These are phyloP conservation scores for Drosophila azteca DNA, from an alignment of 1,140 invertebrate genomes.

Conservation along the genomic window DNA sequence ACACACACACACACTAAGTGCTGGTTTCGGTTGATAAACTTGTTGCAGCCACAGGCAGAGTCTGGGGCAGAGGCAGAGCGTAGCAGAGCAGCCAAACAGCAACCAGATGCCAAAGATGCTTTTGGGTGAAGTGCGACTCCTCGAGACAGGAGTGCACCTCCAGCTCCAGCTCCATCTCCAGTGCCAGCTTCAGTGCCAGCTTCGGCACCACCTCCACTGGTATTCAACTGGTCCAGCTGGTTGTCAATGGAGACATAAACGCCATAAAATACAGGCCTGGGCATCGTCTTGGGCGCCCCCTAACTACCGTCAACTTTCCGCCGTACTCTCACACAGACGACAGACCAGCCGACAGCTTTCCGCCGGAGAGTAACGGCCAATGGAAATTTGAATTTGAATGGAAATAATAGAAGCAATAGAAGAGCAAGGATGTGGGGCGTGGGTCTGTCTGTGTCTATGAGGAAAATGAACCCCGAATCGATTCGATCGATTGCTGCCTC, in stretches of 20 bases:
- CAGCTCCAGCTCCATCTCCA: conserved; percentile 9
- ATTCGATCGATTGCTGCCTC: no score
- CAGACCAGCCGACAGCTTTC: no score
- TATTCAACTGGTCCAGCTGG: conserved; percentile 39
- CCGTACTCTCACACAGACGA: no score
- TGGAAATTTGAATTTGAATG: no score
- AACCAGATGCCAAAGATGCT: conserved; percentile 49
- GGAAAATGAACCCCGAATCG: no score
- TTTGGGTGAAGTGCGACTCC: conserved; percentile 36
- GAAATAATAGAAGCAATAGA: no score
- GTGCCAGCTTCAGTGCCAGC: conserved; percentile 7
- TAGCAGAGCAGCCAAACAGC: conserved; percentile 3
- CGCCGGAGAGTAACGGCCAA: no score
- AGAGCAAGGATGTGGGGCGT: no score
- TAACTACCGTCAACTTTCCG: no score
- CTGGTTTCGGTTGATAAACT: conserved; percentile 29
- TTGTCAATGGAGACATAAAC: conserved; percentile 47
- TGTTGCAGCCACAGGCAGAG: conserved; percentile 28
- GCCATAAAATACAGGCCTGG: conserved; percentile 6
- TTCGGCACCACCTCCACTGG: conserved; percentile 4
- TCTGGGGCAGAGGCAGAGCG: no score
- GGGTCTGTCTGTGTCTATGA: no score
- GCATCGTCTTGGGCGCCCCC: no score
- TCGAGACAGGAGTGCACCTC: conserved; percentile 8
- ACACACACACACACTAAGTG: conserved; percentile 28